Evolutionary conservation across 2,113 vertebrate species (phyloP).

Genomic region (Nycticorax nycticorax): DNA sequence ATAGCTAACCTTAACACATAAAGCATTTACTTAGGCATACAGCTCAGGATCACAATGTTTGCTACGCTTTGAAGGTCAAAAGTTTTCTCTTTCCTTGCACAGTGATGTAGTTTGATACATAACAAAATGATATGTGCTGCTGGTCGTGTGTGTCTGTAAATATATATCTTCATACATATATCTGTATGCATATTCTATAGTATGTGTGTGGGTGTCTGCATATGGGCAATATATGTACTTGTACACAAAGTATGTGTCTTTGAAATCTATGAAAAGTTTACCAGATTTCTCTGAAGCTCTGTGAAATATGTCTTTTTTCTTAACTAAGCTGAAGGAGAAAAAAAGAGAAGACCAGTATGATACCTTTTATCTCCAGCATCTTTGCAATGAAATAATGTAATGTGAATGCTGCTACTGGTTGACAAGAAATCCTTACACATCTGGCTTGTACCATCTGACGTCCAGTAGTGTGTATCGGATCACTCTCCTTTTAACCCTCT

Average conservation of each 20-base stretch:
- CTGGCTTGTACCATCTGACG: not conserved
- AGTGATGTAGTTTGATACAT: not conserved
- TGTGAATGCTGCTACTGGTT: not conserved
- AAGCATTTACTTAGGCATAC: not conserved
- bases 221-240: not conserved
- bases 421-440: not conserved
- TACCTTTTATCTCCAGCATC: not conserved
- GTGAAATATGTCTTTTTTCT: not conserved
- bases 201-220: fast-evolving
- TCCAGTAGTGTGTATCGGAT: not conserved
- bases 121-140: not conserved
- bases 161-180: not conserved
- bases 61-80: not conserved
- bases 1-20: not conserved
- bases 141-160: not conserved
- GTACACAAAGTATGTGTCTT: not conserved
- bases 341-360: not conserved
- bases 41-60: not conserved
- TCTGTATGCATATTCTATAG: not conserved
- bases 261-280: not conserved
- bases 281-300: not conserved
- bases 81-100: not conserved
- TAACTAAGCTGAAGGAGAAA: not conserved
- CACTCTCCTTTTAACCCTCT: not conserved
- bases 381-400: not conserved